Evolutionary conservation across 2,888 invertebrate genomes (phyloP).

Genomic region (Lacanobia wlatinum): DNA sequence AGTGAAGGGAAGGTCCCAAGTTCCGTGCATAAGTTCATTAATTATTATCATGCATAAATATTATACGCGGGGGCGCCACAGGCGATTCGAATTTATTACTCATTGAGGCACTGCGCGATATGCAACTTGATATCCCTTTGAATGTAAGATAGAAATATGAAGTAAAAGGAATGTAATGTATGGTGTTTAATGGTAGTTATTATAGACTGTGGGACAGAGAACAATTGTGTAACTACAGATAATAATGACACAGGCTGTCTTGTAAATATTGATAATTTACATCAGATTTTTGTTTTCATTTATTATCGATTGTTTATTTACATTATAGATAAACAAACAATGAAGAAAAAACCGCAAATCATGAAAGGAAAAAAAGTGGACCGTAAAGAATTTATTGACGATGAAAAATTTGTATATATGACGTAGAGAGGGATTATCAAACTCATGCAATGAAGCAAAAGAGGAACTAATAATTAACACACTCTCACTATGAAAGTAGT

Average conservation of each 20-base stretch:
- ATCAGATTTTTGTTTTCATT: background rate
- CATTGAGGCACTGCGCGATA: slow-evolving; percentile 30
- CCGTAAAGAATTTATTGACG: no score
- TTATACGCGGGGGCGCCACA: slow-evolving; percentile 43
- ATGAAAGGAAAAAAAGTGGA: no score
- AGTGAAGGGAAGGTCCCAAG: slow-evolving; percentile 37
- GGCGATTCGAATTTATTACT: slow-evolving; percentile 58
- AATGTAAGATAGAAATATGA: slow-evolving; percentile 18
- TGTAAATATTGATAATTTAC: slow-evolving; percentile 6
- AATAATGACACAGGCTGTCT: background rate
- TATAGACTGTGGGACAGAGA: slow-evolving; percentile 2
- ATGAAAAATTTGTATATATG: no score
- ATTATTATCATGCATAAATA: slow-evolving; percentile 59
- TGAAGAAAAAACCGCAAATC: no score
- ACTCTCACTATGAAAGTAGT: background rate
- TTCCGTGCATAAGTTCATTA: slow-evolving; percentile 56
- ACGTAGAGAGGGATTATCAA: background rate
- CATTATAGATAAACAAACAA: no score
- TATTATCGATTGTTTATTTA: no score
- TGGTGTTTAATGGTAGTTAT: slow-evolving; percentile 9
- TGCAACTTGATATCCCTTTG: slow-evolving; percentile 53
- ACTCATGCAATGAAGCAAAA: background rate
- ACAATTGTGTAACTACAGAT: slow-evolving; percentile 1
- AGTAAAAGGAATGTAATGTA: slow-evolving; percentile 23
- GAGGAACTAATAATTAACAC: background rate